Conservation (phyloP, 2,113 vertebrate species). For the Petaurus breviceps region DNA sequence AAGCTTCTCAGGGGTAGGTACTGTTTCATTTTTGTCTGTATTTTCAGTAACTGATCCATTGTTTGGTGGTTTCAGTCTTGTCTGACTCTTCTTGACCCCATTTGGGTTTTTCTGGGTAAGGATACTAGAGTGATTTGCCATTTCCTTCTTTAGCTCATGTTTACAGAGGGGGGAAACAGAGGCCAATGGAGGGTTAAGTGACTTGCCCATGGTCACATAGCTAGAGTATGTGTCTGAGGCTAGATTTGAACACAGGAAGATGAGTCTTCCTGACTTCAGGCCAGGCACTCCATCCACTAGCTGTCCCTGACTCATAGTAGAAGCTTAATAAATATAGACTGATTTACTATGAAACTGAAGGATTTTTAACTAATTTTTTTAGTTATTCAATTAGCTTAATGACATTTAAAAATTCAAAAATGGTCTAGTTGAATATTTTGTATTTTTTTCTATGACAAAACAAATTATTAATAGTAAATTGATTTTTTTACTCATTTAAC, state of each 20-base stretch:
- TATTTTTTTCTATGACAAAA: slow-evolving; percentile 16
- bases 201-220: neutral
- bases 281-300: neutral
- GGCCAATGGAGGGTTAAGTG: neutral
- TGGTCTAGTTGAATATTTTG: neutral
- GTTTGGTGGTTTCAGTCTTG: no score
- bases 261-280: neutral
- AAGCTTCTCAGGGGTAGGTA: neutral
- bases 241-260: neutral
- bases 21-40: neutral
- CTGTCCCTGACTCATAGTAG: neutral
- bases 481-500: neutral
- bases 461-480: no score
- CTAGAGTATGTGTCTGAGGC: neutral
- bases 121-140: neutral
- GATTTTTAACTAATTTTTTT: neutral
- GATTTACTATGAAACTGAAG: neutral
- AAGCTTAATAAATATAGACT: neutral
- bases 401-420: neutral
- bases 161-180: neutral
- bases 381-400: neutral
- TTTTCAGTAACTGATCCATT: neutral
- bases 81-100: no score
- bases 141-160: neutral
- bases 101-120: neutral